Base-by-base conservation (phyloP, 2,797 vertebrate genomes). In the Melopsittacus undulatus region DNA sequence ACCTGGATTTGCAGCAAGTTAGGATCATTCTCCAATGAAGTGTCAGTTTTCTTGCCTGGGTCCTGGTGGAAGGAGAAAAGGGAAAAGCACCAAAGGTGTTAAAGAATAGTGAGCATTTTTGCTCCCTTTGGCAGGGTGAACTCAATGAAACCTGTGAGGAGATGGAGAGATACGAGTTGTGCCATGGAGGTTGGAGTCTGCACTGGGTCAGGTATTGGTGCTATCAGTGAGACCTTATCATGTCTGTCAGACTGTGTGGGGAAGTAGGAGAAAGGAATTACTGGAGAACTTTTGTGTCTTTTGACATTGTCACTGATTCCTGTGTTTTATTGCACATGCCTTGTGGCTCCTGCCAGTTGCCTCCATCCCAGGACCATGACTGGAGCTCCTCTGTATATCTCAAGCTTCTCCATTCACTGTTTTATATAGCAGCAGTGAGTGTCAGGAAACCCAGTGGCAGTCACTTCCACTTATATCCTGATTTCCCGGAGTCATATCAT, bases 171-270 rank as follows among this genome's bases (percentile, higher is more conserved):
- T 8, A 12, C 5, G 42, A 27, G 34, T 6, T 56, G 40, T 49
- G 62, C 32, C 23, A 0, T 13, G 22, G 34, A 76, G 9, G 10
- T 42, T 40, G 40, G 45, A 62, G 0, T 1, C 23, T 22, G 63
- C 9, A 0, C 26, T 5, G 22, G 16, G 38, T 24, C 13, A 9
- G 46, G n/a, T 36, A 5, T 27, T 1, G 2, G 19, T 6, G 9
- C n/a, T n/a, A 4, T 18, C 34, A 7, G 1, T 2, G 56, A 7
- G 32, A 16, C 21, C 27, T 49, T 19, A 0, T 21, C 12, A 0
- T 6, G 11, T 30, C 21, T 76, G 19, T 11, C 5, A 15, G 30
- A 51, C 29, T 3, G 0, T 12, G 40, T 42, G 32, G 36, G 24
- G 22, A 70, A n/a, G 34, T 16, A 52, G 51, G 17, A 75, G 36